Conservation (phyloP, 2,113 vertebrate species). For the Rhombomys opimus region DNA sequence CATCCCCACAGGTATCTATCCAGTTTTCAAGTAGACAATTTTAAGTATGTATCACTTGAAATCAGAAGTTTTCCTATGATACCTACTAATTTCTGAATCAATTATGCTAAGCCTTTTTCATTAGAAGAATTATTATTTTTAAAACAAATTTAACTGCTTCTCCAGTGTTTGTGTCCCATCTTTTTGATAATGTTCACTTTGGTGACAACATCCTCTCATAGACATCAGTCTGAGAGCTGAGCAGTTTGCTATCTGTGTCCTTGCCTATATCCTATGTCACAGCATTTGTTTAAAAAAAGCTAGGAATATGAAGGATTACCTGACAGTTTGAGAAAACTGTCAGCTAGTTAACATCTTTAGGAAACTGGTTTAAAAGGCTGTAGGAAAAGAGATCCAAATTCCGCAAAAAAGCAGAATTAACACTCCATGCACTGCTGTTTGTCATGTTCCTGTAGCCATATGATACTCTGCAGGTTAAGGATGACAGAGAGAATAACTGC, state of each 20-base stretch:
- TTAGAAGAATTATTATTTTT: not conserved
- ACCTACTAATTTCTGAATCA: not conserved
- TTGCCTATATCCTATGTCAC: too few species aligned
- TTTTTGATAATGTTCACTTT: too few species aligned
- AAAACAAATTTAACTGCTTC: not conserved
- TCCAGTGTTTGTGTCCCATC: not conserved
- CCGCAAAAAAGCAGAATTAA: not conserved
- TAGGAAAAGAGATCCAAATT: not conserved
- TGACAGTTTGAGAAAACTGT: not conserved
- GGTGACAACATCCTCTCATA: not conserved
- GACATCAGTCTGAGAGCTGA: not conserved
- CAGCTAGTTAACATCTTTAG: not conserved
- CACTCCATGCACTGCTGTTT: fast-evolving
- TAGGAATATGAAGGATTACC: not conserved
- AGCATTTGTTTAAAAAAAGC: not conserved
- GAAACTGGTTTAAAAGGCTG: not conserved
- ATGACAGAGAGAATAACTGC: not conserved
- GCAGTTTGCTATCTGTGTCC: not conserved
- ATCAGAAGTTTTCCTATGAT: not conserved
- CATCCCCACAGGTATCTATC: not conserved
- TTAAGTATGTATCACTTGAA: not conserved
- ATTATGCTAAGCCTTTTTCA: not conserved
- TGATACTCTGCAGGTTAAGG: not conserved
- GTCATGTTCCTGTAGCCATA: not conserved
- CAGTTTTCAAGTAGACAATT: not conserved